phyloP scores from a whole-genome alignment of 2,888 invertebrate genomes.

The Melanostoma scalare region DNA sequence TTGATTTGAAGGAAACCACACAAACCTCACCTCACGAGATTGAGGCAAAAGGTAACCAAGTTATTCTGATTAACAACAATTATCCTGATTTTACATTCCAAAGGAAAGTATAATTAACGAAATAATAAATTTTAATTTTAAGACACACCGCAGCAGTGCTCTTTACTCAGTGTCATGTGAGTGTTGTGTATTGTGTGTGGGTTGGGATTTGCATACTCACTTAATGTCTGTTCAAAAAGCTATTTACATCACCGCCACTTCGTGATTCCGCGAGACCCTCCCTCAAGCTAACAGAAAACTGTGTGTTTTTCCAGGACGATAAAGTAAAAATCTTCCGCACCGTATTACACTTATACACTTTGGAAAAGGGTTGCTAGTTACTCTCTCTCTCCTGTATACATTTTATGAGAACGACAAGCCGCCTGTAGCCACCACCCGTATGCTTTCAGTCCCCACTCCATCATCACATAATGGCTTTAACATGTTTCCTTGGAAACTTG shows the following conservation, averaged over 20 bases:
- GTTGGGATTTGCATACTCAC: slow-evolving; percentile 43
- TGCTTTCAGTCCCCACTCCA: slow-evolving; percentile 13
- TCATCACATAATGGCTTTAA: slow-evolving; percentile 56
- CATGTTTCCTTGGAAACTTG: slow-evolving; percentile 56
- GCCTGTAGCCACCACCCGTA: slow-evolving; percentile 29
- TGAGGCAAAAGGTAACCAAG: slow-evolving; percentile 26
- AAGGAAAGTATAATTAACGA: slow-evolving; percentile 63
- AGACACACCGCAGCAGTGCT: slow-evolving; percentile 57
- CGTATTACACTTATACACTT: not conserved
- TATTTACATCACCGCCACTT: slow-evolving; percentile 64
- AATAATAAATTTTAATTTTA: slow-evolving; percentile 69
- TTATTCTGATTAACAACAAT: slow-evolving; percentile 59
- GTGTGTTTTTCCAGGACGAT: slow-evolving; percentile 14
- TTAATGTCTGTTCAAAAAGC: slow-evolving; percentile 60
- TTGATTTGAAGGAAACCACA: slow-evolving; percentile 18
- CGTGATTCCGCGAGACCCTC: slow-evolving; percentile 25
- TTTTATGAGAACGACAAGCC: slow-evolving; percentile 39
- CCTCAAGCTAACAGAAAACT: not conserved
- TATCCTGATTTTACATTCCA: slow-evolving; percentile 64
- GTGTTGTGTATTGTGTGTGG: slow-evolving; percentile 41
- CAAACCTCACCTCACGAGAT: slow-evolving; percentile 37
- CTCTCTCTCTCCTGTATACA: not conserved
- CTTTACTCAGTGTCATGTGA: slow-evolving; percentile 20
- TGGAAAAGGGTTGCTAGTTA: slow-evolving; percentile 59
- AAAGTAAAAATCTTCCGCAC: slow-evolving; percentile 29